These are phyloP conservation scores for Dasypus novemcinctus DNA, from an alignment of 2,113 vertebrate genomes.

Conservation along the genomic window DNA sequence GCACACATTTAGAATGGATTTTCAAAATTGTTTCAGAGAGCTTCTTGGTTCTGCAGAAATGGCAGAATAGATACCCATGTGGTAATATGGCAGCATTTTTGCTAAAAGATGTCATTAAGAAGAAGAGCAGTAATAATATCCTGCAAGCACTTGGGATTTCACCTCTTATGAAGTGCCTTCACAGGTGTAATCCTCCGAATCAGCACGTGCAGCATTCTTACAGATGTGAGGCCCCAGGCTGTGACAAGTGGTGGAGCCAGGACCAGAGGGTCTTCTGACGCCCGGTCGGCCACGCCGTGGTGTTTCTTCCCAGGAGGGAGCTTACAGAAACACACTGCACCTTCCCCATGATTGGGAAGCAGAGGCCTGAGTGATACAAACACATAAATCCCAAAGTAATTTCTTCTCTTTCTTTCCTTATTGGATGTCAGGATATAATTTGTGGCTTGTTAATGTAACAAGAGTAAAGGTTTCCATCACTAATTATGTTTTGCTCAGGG, in stretches of 20 bases:
- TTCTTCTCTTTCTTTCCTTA: background rate
- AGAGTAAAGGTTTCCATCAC: background rate
- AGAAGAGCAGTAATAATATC: background rate
- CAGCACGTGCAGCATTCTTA: background rate
- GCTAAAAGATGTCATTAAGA: background rate
- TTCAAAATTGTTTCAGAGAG: background rate
- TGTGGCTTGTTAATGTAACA: background rate
- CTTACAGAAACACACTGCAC: background rate
- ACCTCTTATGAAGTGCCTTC: too few species aligned
- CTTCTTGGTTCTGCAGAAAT: background rate
- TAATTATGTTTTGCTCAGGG: conserved; percentile 40
- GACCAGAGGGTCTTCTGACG: background rate
- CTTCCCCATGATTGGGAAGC: background rate
- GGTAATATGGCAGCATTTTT: background rate
- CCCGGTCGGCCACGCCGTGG: accelerated
- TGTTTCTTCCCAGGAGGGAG: background rate
- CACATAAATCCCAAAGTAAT: background rate
- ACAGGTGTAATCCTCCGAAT: background rate
- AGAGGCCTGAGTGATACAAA: background rate
- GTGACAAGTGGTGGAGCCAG: background rate
- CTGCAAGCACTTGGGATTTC: background rate
- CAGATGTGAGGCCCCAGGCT: background rate
- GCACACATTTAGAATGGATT: background rate
- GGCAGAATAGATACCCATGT: background rate
- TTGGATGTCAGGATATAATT: background rate